These are phyloP conservation scores for Leptobrachium leishanense DNA, from an alignment of 2,113 vertebrate species.

Conservation along the genomic window DNA sequence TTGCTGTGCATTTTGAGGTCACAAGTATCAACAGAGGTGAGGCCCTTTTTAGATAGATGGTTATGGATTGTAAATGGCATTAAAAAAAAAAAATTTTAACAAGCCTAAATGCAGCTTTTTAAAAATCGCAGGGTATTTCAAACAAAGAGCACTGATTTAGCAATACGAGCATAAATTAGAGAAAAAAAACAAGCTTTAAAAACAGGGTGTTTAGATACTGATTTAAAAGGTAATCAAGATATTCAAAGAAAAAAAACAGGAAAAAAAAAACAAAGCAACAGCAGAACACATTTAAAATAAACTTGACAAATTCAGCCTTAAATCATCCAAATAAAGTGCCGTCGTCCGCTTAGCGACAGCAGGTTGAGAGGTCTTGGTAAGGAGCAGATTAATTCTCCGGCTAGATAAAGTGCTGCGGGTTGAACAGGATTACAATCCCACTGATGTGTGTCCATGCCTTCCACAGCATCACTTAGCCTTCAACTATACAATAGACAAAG, in stretches of 20 bases:
- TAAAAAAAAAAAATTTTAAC: too few relatives aligned
- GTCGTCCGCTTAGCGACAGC: constrained; percentile 1
- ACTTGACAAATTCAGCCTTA: constrained; percentile 4
- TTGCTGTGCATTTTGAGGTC: too few relatives aligned
- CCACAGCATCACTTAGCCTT: constrained; percentile 25
- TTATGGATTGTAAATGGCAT: too few relatives aligned
- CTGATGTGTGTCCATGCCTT: constrained; percentile 40
- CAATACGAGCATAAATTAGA: too few relatives aligned
- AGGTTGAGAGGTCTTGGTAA: constrained; percentile 12
- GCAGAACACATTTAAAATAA: neutral
- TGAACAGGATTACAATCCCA: constrained; percentile 38
- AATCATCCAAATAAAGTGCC: neutral
- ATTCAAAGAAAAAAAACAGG: neutral
- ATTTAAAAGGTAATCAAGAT: neutral
- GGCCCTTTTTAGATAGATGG: too few relatives aligned
- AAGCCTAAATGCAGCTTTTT: too few relatives aligned
- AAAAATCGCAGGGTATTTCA: too few relatives aligned
- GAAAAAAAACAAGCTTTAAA: neutral
- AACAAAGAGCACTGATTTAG: too few relatives aligned
- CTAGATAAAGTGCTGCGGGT: neutral
- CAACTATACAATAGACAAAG: constrained; percentile 46
- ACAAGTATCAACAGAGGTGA: too few relatives aligned
- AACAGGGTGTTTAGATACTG: neutral
- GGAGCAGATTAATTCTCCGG: constrained; percentile 31
- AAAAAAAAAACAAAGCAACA: neutral